Conservation (phyloP, 92 coral and sea anemone species). For the Porites divaricata region DNA sequence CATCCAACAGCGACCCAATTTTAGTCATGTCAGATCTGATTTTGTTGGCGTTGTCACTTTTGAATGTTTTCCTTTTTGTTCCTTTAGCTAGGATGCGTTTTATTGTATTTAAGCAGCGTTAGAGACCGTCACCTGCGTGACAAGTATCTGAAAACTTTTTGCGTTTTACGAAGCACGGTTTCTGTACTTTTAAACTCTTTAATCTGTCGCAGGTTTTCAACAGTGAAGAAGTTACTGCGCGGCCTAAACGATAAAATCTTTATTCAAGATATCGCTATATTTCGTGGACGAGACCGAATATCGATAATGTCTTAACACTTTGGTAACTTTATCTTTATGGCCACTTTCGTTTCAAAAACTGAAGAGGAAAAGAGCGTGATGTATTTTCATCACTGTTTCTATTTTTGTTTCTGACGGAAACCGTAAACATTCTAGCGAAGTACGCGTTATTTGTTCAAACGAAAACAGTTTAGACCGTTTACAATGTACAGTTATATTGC, state of each 20-base stretch:
- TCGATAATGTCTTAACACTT: conserved; percentile 1
- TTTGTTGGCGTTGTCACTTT: neutral
- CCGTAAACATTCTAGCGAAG: neutral
- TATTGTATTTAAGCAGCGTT: conserved; percentile 14
- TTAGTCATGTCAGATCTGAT: neutral
- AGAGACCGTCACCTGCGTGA: neutral
- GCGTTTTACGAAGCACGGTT: neutral
- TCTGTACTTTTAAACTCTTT: neutral
- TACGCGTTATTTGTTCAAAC: neutral
- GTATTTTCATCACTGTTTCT: too few species aligned
- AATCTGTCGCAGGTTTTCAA: neutral
- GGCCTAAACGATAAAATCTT: neutral
- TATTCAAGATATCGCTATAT: conserved; percentile 3
- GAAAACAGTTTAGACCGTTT: neutral
- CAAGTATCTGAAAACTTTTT: conserved; percentile 15
- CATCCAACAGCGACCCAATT: neutral
- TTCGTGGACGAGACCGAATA: neutral
- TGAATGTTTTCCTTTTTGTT: neutral
- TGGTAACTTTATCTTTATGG: neutral
- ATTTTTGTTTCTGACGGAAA: neutral
- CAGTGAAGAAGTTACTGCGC: neutral
- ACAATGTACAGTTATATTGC: neutral
- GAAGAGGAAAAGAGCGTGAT: too few species aligned
- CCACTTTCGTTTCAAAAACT: too few species aligned
- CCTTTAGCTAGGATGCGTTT: conserved; percentile 1